Evolutionary conservation across 2,113 vertebrate species (phyloP), one percentile per base, ranked within the genome.

Genomic region (Reinhardtius hippoglossoides): DNA sequence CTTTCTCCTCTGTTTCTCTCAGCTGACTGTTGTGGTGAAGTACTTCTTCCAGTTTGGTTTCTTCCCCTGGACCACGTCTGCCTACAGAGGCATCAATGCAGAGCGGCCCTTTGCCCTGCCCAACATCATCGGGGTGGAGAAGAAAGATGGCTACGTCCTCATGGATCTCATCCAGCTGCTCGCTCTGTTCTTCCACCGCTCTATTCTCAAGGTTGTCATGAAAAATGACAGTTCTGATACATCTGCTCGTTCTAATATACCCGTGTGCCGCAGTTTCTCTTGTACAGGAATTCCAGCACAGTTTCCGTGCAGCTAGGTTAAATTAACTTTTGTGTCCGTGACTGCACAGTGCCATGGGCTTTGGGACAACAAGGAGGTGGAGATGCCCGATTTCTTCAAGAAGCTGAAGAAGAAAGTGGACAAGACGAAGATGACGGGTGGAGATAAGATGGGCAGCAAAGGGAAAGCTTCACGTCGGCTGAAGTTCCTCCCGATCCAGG

Each of bases 41-140:
- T 96, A 95, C 78, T 95, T 95, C 79, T 94, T 91, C 62, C 93
- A 94, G 92, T 95, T 94, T 76, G 95, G 95, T 46, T 95, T 96
- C 83, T 95, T 95, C 82, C 95, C 96, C 15, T 93, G 94, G 94
- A 92, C 94, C 48, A 94, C 94, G 27, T 92, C 93, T 23, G 63
- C 79, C 14, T 92, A 91, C 55, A 85, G 92, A 27, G 94, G 95
- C 67, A 89, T 94, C 82, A 91, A 78, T 1, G 90, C 91, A 0
- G 95, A 94, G 13, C 94, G 93, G 58, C 94, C 92, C 0, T 95
- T 94, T 4, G 91, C 95, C 27, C 87, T 95, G 79, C 95, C 95
- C 76, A 91, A 92, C 71, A 81, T 89, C 24, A 73, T 77, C 0
- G 95, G 95, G n/a, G 77, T 92, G 35, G 95, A 95, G 88, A 94